Evolutionary conservation across 2,113 vertebrate species (phyloP).

Genomic region (Crypturellus undulatus): DNA sequence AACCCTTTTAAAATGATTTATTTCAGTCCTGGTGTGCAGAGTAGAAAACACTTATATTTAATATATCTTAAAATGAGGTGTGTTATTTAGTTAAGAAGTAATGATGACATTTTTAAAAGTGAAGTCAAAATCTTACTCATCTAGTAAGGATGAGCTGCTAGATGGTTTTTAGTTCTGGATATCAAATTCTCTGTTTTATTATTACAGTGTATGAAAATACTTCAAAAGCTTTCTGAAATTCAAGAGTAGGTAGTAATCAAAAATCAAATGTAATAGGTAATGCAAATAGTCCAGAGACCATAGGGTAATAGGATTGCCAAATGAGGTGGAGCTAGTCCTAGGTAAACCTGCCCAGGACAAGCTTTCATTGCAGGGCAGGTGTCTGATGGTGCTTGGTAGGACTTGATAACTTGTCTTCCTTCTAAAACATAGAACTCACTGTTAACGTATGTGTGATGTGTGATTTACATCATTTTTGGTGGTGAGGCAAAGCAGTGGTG

Average conservation of each 20-base stretch:
- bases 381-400: not conserved
- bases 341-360: not conserved
- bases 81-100: not conserved
- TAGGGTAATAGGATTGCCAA: not conserved
- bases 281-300: not conserved
- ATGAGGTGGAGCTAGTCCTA: not conserved
- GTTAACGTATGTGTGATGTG: not conserved
- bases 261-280: accelerated
- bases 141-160: not conserved
- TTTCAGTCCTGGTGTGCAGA: not conserved
- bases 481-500: not conserved
- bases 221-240: not conserved
- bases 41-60: not conserved
- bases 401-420: not conserved
- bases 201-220: not conserved
- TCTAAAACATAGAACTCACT: not conserved
- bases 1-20: not conserved
- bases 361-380: not conserved
- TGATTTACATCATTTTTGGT: not conserved
- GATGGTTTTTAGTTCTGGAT: not conserved
- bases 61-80: not conserved
- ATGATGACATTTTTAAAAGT: not conserved
- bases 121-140: not conserved
- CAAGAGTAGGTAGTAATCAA: not conserved
- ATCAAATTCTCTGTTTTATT: not conserved